Evolutionary conservation across 2,797 vertebrate species (phyloP).

Genomic region (Enteromius thamalakanensis): DNA sequence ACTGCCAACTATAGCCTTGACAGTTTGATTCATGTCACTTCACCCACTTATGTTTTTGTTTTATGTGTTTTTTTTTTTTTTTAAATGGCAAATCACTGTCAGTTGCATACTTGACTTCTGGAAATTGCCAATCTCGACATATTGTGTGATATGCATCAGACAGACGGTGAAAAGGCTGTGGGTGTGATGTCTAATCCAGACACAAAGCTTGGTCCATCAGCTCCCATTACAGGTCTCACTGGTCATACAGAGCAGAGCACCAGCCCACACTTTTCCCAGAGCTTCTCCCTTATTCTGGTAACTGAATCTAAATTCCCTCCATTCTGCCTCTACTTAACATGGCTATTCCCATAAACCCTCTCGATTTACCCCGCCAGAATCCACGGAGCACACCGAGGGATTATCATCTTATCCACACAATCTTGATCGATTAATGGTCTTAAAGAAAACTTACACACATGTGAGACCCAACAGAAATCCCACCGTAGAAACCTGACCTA

Average conservation of each 20-base stretch:
- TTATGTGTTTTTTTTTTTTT: neutral
- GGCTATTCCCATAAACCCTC: neutral
- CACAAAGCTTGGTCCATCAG: constrained; percentile 39
- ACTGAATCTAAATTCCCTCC: constrained; percentile 19
- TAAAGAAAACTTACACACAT: neutral
- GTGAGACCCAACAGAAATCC: constrained; percentile 5
- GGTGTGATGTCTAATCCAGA: constrained; percentile 42
- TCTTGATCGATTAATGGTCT: neutral
- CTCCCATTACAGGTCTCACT: constrained; percentile 46
- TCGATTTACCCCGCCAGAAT: neutral
- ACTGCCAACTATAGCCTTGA: too few species aligned
- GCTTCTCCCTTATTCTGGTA: constrained; percentile 61
- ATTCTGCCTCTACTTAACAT: constrained; percentile 26
- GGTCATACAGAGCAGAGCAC: constrained; percentile 62
- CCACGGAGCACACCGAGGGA: neutral
- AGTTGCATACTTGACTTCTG: neutral
- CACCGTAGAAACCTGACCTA: constrained; percentile 55
- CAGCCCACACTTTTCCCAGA: constrained; percentile 72
- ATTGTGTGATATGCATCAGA: constrained; percentile 9
- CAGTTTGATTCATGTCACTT: neutral
- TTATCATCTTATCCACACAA: constrained; percentile 14
- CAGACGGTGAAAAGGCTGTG: neutral
- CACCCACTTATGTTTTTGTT: too few species aligned
- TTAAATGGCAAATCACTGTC: neutral
- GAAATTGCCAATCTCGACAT: neutral